A percentile compares a stretch with the other conserved stretches of the same genome.
Conservation (phyloP, 2,113 vertebrate genomes). For the Eretmodus cyanostictus region DNA sequence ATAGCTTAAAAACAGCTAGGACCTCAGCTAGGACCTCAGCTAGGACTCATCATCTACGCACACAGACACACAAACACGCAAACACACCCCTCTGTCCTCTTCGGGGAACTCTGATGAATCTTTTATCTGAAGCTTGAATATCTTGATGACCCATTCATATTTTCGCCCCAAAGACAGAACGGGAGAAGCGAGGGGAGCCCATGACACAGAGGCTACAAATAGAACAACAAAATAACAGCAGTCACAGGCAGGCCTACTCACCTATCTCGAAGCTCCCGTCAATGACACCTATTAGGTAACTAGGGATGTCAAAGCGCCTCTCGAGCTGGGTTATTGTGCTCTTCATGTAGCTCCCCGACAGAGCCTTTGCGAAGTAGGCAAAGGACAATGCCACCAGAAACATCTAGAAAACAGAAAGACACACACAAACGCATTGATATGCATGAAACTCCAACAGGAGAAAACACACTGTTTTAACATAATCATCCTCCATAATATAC, state of each 20-base stretch:
- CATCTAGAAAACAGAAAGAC: slow-evolving; percentile 67
- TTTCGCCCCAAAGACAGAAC: slow-evolving; percentile 7
- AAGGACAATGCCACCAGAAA: slow-evolving; percentile 87
- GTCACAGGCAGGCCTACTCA: slow-evolving; percentile 64
- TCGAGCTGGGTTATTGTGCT: slow-evolving; percentile 95
- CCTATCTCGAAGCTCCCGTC: slow-evolving; percentile 96
- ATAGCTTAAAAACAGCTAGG: background rate
- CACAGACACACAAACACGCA: background rate
- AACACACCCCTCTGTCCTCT: slow-evolving; percentile 1
- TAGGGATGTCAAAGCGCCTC: slow-evolving; percentile 89
- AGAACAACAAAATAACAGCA: slow-evolving; percentile 23
- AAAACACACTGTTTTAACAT: background rate
- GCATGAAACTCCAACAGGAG: background rate
- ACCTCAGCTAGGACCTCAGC: background rate
- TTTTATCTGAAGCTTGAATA: slow-evolving; percentile 41
- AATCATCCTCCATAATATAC: background rate
- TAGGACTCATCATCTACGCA: slow-evolving; percentile 19
- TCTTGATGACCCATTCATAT: slow-evolving; percentile 47
- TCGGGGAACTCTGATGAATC: slow-evolving; percentile 31
- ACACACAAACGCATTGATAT: background rate
- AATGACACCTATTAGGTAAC: slow-evolving; percentile 88
- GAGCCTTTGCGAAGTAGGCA: slow-evolving; percentile 88
- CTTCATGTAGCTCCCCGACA: slow-evolving; percentile 92
- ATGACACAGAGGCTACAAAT: background rate
- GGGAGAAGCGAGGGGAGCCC: background rate